Conservation (phyloP, 2,797 vertebrate genomes). For the Sphenodon punctatus region DNA sequence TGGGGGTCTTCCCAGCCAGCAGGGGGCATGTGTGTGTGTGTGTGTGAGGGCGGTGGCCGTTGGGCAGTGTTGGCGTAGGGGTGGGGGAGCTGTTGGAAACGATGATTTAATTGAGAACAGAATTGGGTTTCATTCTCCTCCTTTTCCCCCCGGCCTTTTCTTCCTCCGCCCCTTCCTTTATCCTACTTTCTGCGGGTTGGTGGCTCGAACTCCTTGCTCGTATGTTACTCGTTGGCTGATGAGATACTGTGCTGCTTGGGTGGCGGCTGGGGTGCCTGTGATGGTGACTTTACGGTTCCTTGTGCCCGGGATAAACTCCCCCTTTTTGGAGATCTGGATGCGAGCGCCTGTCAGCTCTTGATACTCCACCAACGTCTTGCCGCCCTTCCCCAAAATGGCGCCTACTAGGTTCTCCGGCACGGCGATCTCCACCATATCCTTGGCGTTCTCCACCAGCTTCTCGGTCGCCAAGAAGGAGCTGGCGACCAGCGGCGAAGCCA, state of each 20-base stretch:
- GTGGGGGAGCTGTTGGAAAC: no score
- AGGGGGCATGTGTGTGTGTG: not conserved
- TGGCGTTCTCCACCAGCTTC: conserved; percentile 90
- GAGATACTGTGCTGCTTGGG: conserved; percentile 95
- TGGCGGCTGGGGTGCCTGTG: conserved; percentile 92
- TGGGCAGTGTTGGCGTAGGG: no score
- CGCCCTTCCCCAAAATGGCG: conserved; percentile 95
- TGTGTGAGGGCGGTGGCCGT: not conserved
- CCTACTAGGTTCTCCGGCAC: conserved; percentile 96
- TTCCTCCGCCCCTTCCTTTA: conserved; percentile 78
- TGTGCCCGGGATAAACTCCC: conserved; percentile 96
- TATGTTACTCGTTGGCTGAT: conserved; percentile 98
- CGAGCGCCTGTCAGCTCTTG: conserved; percentile 96
- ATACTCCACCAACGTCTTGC: conserved; percentile 96
- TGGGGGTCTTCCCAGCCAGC: not conserved
- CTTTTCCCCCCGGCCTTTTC: conserved; percentile 25
- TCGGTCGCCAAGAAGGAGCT: conserved; percentile 90
- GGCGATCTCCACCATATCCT: conserved; percentile 96
- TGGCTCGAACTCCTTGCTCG: conserved; percentile 94
- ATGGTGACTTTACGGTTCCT: conserved; percentile 98
- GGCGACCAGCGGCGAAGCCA: conserved; percentile 87
- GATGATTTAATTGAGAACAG: not conserved
- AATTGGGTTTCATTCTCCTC: not conserved
- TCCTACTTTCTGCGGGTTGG: conserved; percentile 95
- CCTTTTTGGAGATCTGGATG: conserved; percentile 98